Conservation (phyloP, 2,888 invertebrate species). For the Eudemis profundana region DNA sequence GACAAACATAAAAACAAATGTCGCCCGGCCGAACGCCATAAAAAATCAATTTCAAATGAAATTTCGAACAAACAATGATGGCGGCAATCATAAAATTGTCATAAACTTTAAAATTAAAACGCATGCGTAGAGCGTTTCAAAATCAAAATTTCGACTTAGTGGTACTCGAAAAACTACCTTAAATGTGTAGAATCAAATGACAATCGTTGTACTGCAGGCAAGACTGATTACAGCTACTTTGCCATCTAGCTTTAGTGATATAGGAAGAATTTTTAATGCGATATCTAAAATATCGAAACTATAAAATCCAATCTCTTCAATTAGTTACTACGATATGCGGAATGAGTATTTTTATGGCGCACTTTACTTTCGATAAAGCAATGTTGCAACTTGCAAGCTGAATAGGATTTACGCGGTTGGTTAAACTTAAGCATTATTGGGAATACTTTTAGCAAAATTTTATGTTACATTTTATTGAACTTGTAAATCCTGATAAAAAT, state of each 20-base stretch:
- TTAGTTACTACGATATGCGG: constrained; percentile 14
- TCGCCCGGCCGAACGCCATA: neutral
- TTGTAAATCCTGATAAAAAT: no score
- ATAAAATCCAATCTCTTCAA: constrained; percentile 25
- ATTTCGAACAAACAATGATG: constrained; percentile 26
- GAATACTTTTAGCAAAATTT: no score
- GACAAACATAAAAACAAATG: constrained; percentile 33
- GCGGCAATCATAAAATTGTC: constrained; percentile 26
- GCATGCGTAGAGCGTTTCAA: neutral
- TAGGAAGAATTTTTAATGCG: constrained; percentile 16
- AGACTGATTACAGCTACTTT: constrained; percentile 5
- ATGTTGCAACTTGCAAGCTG: constrained; percentile 14
- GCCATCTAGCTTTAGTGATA: constrained; percentile 13
- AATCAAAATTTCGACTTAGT: no score
- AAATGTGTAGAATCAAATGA: neutral
- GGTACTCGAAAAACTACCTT: no score
- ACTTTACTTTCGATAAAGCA: constrained; percentile 13
- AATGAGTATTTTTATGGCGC: neutral
- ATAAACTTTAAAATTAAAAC: constrained; percentile 23
- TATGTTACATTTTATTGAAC: no score
- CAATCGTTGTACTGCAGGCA: neutral
- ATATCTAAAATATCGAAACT: constrained; percentile 2
- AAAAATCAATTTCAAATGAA: constrained; percentile 18
- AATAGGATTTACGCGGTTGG: no score
- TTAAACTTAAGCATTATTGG: no score